Evolutionary conservation across 2,888 invertebrate species (phyloP).

Genomic region (Drosophila macrothrix): DNA sequence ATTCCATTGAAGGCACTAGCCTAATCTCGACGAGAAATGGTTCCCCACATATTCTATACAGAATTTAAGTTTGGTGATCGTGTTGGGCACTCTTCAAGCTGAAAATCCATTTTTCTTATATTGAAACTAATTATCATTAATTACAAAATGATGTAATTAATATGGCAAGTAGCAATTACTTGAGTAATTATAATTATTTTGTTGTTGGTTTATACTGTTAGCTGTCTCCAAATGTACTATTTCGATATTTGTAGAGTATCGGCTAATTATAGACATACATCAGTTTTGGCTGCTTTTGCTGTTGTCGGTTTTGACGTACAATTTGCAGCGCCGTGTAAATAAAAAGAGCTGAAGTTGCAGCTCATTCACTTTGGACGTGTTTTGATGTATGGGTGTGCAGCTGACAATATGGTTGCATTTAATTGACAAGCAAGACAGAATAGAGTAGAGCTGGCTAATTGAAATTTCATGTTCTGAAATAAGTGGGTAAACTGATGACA

Average conservation of each 20-base stretch:
- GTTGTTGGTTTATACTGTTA: background rate
- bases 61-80: too few species aligned
- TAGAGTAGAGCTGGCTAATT: constrained; percentile 78
- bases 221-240: background rate
- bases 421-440: constrained; percentile 80
- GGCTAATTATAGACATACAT: background rate
- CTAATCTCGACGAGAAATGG: too few species aligned
- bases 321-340: constrained; percentile 55
- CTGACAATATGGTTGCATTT: constrained; percentile 71
- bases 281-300: constrained; percentile 1
- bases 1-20: too few species aligned
- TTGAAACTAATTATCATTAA: background rate
- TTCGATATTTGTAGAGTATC: background rate
- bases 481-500: constrained; percentile 59
- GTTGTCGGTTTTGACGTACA: constrained; percentile 42
- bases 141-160: background rate
- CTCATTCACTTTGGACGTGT: constrained; percentile 11
- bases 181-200: background rate
- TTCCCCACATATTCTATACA: too few species aligned
- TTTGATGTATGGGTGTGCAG: constrained; percentile 16
- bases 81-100: too few species aligned
- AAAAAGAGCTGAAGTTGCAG: constrained; percentile 49
- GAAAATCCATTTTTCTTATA: background rate
- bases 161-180: background rate
- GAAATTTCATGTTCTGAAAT: constrained; percentile 82